Conservation (phyloP, 2,797 vertebrate species). For the Trichosurus vulpecula region DNA sequence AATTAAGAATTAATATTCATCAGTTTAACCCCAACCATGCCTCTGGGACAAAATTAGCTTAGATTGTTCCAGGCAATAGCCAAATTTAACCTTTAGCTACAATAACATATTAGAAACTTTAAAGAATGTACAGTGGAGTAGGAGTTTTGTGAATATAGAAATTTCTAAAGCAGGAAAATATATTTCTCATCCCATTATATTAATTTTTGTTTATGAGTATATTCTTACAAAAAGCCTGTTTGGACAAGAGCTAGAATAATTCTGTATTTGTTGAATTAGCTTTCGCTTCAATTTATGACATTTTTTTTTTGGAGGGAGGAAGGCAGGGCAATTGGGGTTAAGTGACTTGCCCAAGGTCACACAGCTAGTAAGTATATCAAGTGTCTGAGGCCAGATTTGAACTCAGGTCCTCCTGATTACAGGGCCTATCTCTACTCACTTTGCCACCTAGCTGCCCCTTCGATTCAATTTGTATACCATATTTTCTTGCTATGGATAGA, state of each 20-base stretch:
- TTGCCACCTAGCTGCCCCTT: no score
- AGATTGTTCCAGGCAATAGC: not conserved
- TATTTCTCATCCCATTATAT: constrained; percentile 17
- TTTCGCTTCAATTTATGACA: constrained; percentile 2
- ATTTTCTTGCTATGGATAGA: not conserved
- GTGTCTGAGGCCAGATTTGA: no score
- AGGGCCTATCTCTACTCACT: no score
- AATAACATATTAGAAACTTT: not conserved
- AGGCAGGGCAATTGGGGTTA: no score
- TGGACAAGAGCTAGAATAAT: not conserved
- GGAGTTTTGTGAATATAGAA: not conserved
- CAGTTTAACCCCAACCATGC: not conserved
- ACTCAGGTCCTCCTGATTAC: no score
- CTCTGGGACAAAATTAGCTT: not conserved
- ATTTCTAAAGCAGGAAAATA: constrained; percentile 45
- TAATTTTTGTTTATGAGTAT: constrained; percentile 9
- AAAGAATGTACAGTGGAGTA: not conserved
- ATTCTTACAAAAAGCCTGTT: not conserved
- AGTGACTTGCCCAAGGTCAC: no score
- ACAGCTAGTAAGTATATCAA: no score
- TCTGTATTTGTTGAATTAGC: not conserved
- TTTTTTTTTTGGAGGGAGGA: no score
- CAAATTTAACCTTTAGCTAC: not conserved
- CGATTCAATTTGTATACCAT: not conserved
- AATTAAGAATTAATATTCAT: not conserved